Percentiles rank a stretch among this genome's conserved stretches.
Conservation (phyloP, 2,797 vertebrate species). For the Eidolon dupreanum region DNA sequence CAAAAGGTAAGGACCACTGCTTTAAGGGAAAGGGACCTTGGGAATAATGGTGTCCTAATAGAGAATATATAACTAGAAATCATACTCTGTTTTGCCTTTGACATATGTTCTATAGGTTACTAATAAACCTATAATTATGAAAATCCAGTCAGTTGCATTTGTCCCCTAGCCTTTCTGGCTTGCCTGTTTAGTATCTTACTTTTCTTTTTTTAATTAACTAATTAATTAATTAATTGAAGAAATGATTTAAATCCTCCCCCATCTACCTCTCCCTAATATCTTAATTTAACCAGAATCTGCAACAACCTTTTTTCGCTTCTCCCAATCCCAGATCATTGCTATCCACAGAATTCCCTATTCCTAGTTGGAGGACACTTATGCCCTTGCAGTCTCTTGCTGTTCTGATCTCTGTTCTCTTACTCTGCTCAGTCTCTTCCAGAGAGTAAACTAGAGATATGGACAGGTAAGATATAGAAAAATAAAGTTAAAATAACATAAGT, state of each 20-base stretch:
- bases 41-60: background rate
- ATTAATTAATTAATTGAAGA: too few species aligned
- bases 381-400: background rate
- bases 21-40: background rate
- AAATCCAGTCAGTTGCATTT: background rate
- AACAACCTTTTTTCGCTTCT: background rate
- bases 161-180: background rate
- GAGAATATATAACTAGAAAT: background rate
- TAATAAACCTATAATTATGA: background rate
- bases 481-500: background rate
- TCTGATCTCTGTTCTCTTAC: background rate
- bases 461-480: background rate
- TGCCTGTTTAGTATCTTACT: background rate
- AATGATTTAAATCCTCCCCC: too few species aligned
- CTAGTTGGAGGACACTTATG: background rate
- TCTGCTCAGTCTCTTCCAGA: background rate
- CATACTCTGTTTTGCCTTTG: background rate
- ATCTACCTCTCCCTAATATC: background rate
- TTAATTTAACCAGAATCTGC: background rate
- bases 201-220: too few species aligned
- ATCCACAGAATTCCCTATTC: background rate
- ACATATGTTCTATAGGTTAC: background rate
- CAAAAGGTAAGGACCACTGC: background rate
- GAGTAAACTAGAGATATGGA: background rate
- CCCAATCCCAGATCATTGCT: background rate